Evolutionary conservation across 2,797 vertebrate genomes (phyloP).

Genomic region (Dicrostonyx torquatus): DNA sequence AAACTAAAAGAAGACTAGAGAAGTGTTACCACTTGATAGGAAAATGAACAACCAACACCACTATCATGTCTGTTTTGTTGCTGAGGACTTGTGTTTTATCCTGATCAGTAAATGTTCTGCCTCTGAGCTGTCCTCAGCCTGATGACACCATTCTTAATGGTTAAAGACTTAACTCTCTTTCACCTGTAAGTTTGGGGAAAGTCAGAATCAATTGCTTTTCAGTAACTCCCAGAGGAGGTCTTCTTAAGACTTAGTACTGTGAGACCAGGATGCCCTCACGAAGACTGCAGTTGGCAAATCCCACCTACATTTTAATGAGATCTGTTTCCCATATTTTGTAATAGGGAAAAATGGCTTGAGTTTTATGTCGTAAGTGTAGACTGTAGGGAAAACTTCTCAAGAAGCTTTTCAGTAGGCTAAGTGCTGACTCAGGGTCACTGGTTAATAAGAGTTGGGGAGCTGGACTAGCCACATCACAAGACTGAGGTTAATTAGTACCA

Average conservation of each 20-base stretch:
- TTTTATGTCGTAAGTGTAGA: conserved; percentile 59
- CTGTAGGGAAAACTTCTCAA: conserved; percentile 26
- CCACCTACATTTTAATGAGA: conserved; percentile 55
- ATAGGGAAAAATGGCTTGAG: conserved; percentile 44
- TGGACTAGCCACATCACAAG: conserved; percentile 62
- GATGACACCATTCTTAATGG: not conserved
- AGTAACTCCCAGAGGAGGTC: conserved; percentile 40
- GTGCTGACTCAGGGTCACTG: conserved; percentile 63
- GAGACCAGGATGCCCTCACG: not conserved
- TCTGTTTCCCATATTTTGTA: conserved; percentile 46
- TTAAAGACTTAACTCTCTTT: not conserved
- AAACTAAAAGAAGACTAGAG: not conserved
- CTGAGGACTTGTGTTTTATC: not conserved
- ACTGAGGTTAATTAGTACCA: conserved; percentile 68
- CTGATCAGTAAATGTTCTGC: not conserved
- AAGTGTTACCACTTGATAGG: not conserved
- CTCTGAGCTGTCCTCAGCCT: not conserved
- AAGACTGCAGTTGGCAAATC: conserved; percentile 14
- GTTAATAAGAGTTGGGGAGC: conserved; percentile 65
- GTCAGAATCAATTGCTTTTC: not conserved
- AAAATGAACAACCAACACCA: not conserved
- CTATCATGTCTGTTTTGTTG: not conserved
- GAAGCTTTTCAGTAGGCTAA: conserved; percentile 54
- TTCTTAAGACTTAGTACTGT: conserved; percentile 2
- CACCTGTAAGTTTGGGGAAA: not conserved